These are phyloP conservation scores for Ceratotherium simum DNA, from an alignment of 2,113 vertebrate genomes.

Conservation along the genomic window DNA sequence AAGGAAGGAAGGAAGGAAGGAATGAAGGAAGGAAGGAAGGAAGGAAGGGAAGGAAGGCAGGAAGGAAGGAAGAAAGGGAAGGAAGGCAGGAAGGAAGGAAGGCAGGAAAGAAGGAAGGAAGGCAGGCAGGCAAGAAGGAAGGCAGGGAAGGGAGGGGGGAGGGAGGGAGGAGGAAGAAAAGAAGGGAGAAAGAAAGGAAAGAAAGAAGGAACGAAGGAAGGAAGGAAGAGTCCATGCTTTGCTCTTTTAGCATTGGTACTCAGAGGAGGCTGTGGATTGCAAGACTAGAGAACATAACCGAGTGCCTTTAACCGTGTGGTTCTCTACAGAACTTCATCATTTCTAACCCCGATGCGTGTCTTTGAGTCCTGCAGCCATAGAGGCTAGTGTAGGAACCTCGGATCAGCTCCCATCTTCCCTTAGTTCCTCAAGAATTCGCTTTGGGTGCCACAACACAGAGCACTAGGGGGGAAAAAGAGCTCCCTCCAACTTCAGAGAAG, in stretches of 20 bases:
- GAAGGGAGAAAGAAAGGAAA: background rate
- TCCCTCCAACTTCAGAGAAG: conserved; percentile 35
- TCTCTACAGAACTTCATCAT: background rate
- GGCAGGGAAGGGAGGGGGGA: fast-evolving
- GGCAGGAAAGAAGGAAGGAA: no score
- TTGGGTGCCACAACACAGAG: background rate
- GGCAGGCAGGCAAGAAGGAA: no score
- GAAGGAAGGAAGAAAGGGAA: no score
- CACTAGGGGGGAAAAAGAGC: background rate
- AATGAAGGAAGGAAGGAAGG: no score
- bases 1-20: fast-evolving
- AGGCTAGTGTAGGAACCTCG: background rate
- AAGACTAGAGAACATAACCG: background rate
- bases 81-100: fast-evolving
- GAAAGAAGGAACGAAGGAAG: no score
- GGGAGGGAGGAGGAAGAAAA: no score
- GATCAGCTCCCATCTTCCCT: background rate
- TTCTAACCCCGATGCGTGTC: background rate
- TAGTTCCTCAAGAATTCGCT: background rate
- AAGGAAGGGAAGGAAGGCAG: no score
- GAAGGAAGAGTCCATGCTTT: fast-evolving
- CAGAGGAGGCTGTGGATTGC: background rate
- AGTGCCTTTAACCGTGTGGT: background rate
- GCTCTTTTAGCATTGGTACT: background rate
- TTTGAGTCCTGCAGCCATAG: background rate